Base-by-base conservation (phyloP, 2,888 invertebrate genomes). In the Antheraea assamensis region DNA sequence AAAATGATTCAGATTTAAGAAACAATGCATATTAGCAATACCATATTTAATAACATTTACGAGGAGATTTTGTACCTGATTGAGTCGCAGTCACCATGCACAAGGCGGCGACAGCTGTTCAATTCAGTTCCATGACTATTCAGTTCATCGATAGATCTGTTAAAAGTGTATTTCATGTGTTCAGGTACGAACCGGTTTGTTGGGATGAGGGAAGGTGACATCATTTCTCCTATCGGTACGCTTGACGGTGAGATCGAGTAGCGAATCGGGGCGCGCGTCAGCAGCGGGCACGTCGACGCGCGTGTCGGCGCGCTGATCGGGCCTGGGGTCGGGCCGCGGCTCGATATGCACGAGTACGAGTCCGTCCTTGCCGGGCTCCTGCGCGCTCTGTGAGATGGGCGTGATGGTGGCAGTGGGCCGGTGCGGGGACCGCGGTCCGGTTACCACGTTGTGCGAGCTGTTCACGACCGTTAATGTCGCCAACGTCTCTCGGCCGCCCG, bases 401-500 rank as follows among this genome's bases (percentile, higher is more conserved):
- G 95, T 95, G 82, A 97, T 96, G 75, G 95, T 95, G 80, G 95
- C 90, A 71, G 95, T 87, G 68, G 93, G 88, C 52, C 95, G 94
- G 75, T 94, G 91, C 24, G 92, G 92, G 1, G 83, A 87, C 73
- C 78, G 78, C 24, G 87, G 85, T 71, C 87, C 72, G 94, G 77
- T 90, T 82, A 72, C 92, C 89, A 78, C 90, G 83, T 78, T 84
- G 86, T 83, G 90, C 49, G 92, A 92, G 15, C 95, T 91, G 83
- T 93, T 95, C 58, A 97, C 97, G 71, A 97, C 97, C 47, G 96
- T 96, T 2, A 97, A 89, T 0, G 97, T 97, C 0, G 97, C 97
- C 71, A 97, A 90, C 70, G 92, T 87, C 77, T 95, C 95, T 75
- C 92, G 87, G 52, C 81, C 82, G 42, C 83, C 82, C 24, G 85